Evolutionary conservation across 2,113 vertebrate genomes (phyloP).

Genomic region (Chiloscyllium plagiosum): DNA sequence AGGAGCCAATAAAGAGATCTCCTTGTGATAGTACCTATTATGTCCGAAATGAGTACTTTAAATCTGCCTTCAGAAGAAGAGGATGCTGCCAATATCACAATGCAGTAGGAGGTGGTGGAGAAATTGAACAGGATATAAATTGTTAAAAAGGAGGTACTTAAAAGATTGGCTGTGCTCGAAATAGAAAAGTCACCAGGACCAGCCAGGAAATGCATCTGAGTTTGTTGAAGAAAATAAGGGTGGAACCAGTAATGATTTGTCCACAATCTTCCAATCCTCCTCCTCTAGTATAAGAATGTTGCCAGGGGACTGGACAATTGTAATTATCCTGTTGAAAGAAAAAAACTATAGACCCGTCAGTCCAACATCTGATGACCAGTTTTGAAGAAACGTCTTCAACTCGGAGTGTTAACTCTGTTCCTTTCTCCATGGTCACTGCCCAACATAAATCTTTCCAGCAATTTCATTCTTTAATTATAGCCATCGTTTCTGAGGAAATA

Average conservation of each 20-base stretch:
- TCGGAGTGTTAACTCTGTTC: no score
- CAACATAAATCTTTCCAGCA: no score
- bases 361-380: not conserved
- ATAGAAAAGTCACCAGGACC: not conserved
- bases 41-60: not conserved
- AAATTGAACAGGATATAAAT: not conserved
- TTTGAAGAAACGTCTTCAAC: no score
- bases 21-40: not conserved
- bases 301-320: not conserved
- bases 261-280: not conserved
- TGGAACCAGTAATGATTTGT: not conserved
- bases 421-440: no score
- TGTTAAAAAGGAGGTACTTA: not conserved
- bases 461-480: no score
- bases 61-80: not conserved
- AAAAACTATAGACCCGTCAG: not conserved
- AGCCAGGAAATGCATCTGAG: not conserved
- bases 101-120: not conserved
- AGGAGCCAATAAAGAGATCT: not conserved
- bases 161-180: not conserved
- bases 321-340: not conserved
- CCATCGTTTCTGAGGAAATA: no score
- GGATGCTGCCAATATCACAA: not conserved
- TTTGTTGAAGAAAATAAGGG: no score
- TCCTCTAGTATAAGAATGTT: not conserved